A percentile compares a stretch with the other conserved stretches of the same genome.
Conservation (phyloP, 2,113 vertebrate genomes). For the Candoia aspera region DNA sequence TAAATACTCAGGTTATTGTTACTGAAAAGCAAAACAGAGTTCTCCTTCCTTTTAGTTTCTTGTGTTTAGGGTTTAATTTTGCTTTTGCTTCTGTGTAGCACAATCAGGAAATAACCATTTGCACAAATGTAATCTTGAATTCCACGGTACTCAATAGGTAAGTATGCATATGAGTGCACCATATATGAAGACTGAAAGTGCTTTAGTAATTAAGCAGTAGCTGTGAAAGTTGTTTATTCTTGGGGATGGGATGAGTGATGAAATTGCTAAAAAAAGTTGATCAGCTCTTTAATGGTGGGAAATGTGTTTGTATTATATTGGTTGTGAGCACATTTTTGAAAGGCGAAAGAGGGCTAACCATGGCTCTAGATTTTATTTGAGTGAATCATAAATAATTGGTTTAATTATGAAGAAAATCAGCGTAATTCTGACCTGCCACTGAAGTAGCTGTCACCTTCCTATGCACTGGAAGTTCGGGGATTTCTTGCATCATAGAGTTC, state of each 20-base stretch:
- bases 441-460: neutral
- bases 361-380: neutral
- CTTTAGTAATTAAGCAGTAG: neutral
- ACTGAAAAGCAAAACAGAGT: neutral
- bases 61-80: neutral
- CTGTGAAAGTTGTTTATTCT: neutral
- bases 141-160: constrained; percentile 2
- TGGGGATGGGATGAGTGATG: neutral
- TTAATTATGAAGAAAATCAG: neutral
- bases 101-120: constrained; percentile 6
- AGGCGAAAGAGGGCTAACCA: neutral
- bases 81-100: neutral
- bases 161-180: neutral
- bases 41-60: neutral
- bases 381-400: neutral
- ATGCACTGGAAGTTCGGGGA: neutral
- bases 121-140: neutral
- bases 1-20: constrained; percentile 9
- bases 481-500: neutral
- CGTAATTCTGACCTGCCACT: neutral
- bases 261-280: neutral
- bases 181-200: neutral
- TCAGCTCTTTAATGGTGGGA: neutral
- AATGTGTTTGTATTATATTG: neutral
- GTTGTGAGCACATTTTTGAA: neutral